phyloP scores from a whole-genome alignment of 2,113 vertebrate species.

The Monopterus albus region DNA sequence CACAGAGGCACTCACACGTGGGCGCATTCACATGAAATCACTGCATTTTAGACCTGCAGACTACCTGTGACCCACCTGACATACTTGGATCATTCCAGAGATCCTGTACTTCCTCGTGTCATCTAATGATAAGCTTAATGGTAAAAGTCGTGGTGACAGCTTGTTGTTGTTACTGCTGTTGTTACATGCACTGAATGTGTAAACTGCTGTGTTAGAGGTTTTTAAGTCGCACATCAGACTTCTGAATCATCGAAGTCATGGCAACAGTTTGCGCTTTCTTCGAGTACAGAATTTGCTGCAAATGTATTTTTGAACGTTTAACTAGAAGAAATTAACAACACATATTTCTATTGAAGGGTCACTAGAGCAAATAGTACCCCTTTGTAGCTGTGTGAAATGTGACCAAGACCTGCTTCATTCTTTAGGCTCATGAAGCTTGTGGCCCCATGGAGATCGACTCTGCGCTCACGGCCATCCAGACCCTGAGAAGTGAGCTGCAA shows the following conservation, averaged over 20 bases:
- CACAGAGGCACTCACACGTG: background rate
- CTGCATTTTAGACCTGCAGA: background rate
- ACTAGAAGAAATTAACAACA: background rate
- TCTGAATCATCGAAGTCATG: background rate
- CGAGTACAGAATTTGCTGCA: background rate
- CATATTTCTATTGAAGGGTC: background rate
- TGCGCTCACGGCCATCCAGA: conserved; percentile 92
- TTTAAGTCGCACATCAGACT: background rate
- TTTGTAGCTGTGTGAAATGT: background rate
- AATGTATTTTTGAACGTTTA: background rate
- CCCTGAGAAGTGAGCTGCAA: conserved; percentile 92
- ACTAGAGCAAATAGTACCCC: too few species aligned
- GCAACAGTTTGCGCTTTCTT: background rate
- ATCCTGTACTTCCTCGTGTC: background rate
- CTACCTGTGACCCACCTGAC: background rate
- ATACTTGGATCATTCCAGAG: background rate
- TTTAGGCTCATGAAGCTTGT: conserved; percentile 97
- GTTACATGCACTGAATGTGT: background rate
- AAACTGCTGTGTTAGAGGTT: background rate
- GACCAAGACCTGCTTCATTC: background rate
- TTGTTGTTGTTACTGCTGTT: background rate
- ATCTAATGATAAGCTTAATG: background rate
- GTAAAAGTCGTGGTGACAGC: background rate
- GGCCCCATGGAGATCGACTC: conserved; percentile 99
- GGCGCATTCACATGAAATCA: background rate